phyloP scores from a whole-genome alignment of 2,797 vertebrate genomes.

The Podarcis lilfordi region DNA sequence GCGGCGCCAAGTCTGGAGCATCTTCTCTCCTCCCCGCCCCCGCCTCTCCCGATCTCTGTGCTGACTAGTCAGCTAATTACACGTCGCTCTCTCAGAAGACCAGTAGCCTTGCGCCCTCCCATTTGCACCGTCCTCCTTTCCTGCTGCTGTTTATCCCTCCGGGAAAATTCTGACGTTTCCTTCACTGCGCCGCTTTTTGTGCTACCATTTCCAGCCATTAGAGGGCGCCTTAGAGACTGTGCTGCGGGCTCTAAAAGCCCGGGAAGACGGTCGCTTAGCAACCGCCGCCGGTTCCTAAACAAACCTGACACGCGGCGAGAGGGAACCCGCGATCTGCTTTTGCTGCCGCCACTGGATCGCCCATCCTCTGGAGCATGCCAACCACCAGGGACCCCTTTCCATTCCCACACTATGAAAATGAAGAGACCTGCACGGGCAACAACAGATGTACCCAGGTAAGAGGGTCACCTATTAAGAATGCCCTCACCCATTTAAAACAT shows the following conservation, averaged over 20 bases:
- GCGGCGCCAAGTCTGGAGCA: too few relatives aligned
- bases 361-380: constrained; percentile 68
- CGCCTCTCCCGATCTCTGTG: neutral
- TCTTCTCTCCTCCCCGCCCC: neutral
- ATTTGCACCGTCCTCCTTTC: neutral
- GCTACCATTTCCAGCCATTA: neutral
- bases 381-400: constrained; percentile 76
- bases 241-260: too few relatives aligned
- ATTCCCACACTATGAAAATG: constrained; percentile 72
- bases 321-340: neutral
- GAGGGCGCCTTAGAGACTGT: neutral
- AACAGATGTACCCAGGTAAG: constrained; percentile 73
- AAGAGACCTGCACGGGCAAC: constrained; percentile 68
- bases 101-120: neutral
- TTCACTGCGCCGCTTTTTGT: neutral
- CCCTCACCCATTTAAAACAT: neutral
- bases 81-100: neutral
- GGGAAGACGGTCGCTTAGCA: constrained; percentile 64
- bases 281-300: constrained; percentile 58
- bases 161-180: neutral
- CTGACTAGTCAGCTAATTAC: neutral
- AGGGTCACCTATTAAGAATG: neutral
- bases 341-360: too few relatives aligned
- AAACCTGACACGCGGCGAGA: neutral
- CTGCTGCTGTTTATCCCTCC: neutral